Base-by-base conservation (phyloP, 2,113 vertebrate species). In the Salminus brasiliensis region DNA sequence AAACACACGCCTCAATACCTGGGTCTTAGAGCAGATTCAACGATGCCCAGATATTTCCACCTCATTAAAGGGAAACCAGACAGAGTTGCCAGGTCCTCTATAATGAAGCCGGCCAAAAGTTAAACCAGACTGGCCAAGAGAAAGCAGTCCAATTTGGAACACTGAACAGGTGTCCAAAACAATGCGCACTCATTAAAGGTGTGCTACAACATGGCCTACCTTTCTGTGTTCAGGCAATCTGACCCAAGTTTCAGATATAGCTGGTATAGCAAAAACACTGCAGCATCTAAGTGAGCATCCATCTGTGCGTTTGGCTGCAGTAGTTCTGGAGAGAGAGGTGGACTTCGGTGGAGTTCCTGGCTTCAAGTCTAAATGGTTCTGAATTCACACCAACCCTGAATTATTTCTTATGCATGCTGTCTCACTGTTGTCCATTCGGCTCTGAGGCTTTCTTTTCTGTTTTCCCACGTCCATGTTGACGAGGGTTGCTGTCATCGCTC, bases 11-110 rank as follows among this genome's bases (percentile, higher is more conserved):
- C 86, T 85, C 83, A 72, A 88, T 87, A 87, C 89, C 89, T 88
- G 87, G 84, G 86, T 86, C 41, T 87, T 88, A 90, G 81, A 78
- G 89, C 88, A 92, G 13, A 7, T 2, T 15, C 87, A 88, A 90
- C 88, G 88, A 87, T 89, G 87, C 84, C 85, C 83, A 88, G 90
- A 89, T 86, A 93, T 91, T 89, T 91, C 75, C 87, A 86, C 83
- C 90, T 94, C 92, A 94, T 94, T 94, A 95, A 93, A 93, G 91
- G 65, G 79, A 43, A 10, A 74, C 59, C 66, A 70, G 39, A 63
- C 67, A 74, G 39, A 62, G 52, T 21, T 74, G 81, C 57, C 72
- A 82, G 36, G 16, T 76, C 57, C 80, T 69, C 62, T 23, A 4
- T 68, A 52, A 67, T 49, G 23, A 68, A 67, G 63, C 52, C 32